phyloP scores from a whole-genome alignment of 1,140 invertebrate genomes.

The Zaprionus gabonicus region DNA sequence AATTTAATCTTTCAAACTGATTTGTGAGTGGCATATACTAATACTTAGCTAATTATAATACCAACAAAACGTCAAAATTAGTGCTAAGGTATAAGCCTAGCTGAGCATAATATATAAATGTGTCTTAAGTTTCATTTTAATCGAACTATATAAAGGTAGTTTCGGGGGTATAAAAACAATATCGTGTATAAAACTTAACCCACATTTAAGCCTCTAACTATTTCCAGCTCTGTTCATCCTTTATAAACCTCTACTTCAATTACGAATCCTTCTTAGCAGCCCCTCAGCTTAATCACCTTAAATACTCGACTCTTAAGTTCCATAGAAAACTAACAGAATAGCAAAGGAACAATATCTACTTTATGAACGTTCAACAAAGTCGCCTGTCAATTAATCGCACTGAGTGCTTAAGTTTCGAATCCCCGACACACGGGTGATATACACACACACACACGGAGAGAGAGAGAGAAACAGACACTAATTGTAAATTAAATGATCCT shows the following conservation, averaged over 20 bases:
- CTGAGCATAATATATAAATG: too few species aligned
- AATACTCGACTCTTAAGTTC: not conserved
- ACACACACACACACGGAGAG: constrained; percentile 4
- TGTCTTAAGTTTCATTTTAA: too few species aligned
- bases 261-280: not conserved
- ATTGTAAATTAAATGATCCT: constrained; percentile 83
- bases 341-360: not conserved
- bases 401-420: constrained; percentile 43
- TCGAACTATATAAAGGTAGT: too few species aligned
- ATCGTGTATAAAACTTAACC: not conserved
- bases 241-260: not conserved
- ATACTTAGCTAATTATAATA: too few species aligned
- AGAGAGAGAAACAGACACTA: constrained; percentile 51
- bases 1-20: too few species aligned
- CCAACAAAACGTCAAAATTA: too few species aligned
- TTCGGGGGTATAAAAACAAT: accelerated
- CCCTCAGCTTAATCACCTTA: not conserved
- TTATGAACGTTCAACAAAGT: not conserved
- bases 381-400: constrained; percentile 45
- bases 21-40: too few species aligned
- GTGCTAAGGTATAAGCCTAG: too few species aligned
- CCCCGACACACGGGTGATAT: constrained; percentile 5
- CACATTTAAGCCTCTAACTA: not conserved
- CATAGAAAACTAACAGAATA: not conserved
- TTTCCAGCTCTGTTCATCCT: not conserved